Percentiles rank a stretch among this genome's conserved stretches.
phyloP scores from a whole-genome alignment of 2,113 vertebrate genomes.

The human (Homo sapiens) region GRCh38 chr2:25776501-25777000 shows the following conservation, averaged over 20 bases:
- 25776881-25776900: neutral
- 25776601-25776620: neutral
- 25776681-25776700: slow-evolving; percentile 2
- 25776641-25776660: neutral
- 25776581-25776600: neutral
- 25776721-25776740: slow-evolving; percentile 24
- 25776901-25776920: neutral
- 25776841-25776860: neutral
- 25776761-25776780: neutral
- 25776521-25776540: neutral
- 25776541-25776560: neutral
- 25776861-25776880: slow-evolving; percentile 16
- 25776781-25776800: neutral
- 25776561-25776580: neutral
- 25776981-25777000: slow-evolving; percentile 29
- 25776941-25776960: slow-evolving; percentile 44
- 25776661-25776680: neutral
- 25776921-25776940: neutral
- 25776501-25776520: neutral
- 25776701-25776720: slow-evolving; percentile 33
- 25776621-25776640: neutral
- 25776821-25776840: neutral
- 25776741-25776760: neutral
- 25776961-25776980: neutral
- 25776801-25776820: slow-evolving; percentile 28